phyloP scores from a whole-genome alignment of 2,888 invertebrate species.

The Parnassius glacialis region DNA sequence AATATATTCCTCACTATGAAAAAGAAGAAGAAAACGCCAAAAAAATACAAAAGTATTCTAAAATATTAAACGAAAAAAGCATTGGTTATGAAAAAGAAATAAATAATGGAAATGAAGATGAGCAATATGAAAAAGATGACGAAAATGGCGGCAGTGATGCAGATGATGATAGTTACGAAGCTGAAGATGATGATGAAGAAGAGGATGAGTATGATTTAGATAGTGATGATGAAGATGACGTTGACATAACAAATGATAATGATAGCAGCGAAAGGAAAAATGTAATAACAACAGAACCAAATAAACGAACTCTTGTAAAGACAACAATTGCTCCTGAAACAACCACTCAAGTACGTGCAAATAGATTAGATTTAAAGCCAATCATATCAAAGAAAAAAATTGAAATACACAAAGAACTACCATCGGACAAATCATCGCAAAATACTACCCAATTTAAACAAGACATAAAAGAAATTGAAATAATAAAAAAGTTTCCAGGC shows the following conservation, averaged over 20 bases:
- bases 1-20: conserved; percentile 66
- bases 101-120: conserved; percentile 35
- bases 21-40: conserved; percentile 44
- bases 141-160: conserved; percentile 38
- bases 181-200: conserved; percentile 36
- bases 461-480: conserved; percentile 70
- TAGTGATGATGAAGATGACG: conserved; percentile 35
- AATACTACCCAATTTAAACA: conserved; percentile 64
- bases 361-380: conserved; percentile 49
- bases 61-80: conserved; percentile 33
- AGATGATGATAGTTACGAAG: conserved; percentile 37
- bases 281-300: conserved; percentile 56
- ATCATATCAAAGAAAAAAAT: conserved; percentile 58
- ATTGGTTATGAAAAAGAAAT: conserved; percentile 32
- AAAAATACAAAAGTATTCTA: conserved; percentile 25
- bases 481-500: conserved; percentile 61
- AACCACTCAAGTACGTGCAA: conserved; percentile 46
- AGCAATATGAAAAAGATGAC: conserved; percentile 30
- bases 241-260: conserved; percentile 35
- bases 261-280: conserved; percentile 30
- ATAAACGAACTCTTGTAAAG: conserved; percentile 53
- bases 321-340: conserved; percentile 57
- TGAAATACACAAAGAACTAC: conserved; percentile 68
- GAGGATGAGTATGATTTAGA: conserved; percentile 35
- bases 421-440: conserved; percentile 44